phyloP scores from a whole-genome alignment of 2,797 vertebrate genomes.

The Enteromius viviparus region DNA sequence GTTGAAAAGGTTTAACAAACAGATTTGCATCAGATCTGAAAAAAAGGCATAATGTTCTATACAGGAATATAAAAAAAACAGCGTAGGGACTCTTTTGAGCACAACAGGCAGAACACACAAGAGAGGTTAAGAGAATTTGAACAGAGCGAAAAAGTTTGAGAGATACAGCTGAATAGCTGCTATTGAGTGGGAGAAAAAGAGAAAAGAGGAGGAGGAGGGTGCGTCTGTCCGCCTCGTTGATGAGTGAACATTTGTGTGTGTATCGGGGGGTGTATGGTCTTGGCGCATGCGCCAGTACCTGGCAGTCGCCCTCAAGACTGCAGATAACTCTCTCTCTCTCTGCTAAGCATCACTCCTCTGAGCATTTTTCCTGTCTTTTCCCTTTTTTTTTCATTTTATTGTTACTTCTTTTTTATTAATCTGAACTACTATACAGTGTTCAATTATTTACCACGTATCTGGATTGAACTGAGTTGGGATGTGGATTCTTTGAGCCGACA shows the following conservation, averaged over 20 bases:
- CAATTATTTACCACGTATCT: conserved; percentile 31
- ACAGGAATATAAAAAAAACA: not conserved
- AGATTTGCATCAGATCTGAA: not conserved
- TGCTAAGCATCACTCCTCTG: conserved; percentile 28
- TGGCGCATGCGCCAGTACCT: conserved; percentile 55
- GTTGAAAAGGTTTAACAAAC: not conserved
- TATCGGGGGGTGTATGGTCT: conserved; percentile 14
- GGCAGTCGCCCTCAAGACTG: conserved; percentile 55
- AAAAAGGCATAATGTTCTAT: not conserved
- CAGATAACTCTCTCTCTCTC: conserved; percentile 51
- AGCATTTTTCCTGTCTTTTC: conserved; percentile 5
- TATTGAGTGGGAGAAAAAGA: conserved; percentile 57
- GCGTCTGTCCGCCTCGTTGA: conserved; percentile 56
- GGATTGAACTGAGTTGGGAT: conserved; percentile 4
- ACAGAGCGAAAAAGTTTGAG: conserved; percentile 49
- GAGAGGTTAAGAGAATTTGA: conserved; percentile 56
- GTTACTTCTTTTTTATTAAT: not conserved
- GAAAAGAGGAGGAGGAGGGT: conserved; percentile 50
- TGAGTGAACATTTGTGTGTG: conserved; percentile 16
- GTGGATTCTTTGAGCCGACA: conserved; percentile 12
- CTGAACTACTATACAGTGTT: not conserved
- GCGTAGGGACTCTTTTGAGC: conserved; percentile 35
- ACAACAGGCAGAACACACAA: conserved; percentile 44
- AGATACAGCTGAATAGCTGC: conserved; percentile 54
- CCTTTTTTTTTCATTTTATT: not conserved